Evolutionary conservation across 2,797 vertebrate genomes (phyloP).

Genomic region (Numenius phaeopus): DNA sequence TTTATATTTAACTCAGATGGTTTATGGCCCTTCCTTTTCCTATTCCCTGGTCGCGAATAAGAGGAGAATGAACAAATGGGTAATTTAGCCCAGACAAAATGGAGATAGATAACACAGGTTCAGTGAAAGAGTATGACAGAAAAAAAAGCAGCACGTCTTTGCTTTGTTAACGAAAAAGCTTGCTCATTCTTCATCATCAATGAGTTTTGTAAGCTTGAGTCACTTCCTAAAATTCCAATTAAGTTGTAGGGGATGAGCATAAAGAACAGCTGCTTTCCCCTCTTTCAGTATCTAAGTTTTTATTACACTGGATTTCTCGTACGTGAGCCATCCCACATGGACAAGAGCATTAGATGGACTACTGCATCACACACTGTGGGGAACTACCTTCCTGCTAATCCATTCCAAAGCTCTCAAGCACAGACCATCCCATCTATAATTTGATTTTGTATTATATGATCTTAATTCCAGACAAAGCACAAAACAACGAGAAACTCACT

Average conservation of each 20-base stretch:
- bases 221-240: background rate
- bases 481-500: background rate
- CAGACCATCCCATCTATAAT: background rate
- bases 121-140: background rate
- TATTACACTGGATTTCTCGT: background rate
- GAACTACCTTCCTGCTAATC: background rate
- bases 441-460: background rate
- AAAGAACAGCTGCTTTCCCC: background rate
- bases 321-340: background rate
- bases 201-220: background rate
- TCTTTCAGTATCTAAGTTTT: background rate
- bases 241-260: background rate
- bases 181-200: background rate
- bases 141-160: background rate
- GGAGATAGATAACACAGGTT: background rate
- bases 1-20: background rate
- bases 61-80: background rate
- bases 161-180: background rate
- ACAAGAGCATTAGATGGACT: fast-evolving
- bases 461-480: background rate
- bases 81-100: background rate
- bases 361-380: background rate
- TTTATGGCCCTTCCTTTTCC: conserved; percentile 19
- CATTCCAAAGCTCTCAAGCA: background rate
- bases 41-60: background rate